Evolutionary conservation across 1,140 invertebrate genomes (phyloP).

Genomic region (Lasaia peninsularis): DNA sequence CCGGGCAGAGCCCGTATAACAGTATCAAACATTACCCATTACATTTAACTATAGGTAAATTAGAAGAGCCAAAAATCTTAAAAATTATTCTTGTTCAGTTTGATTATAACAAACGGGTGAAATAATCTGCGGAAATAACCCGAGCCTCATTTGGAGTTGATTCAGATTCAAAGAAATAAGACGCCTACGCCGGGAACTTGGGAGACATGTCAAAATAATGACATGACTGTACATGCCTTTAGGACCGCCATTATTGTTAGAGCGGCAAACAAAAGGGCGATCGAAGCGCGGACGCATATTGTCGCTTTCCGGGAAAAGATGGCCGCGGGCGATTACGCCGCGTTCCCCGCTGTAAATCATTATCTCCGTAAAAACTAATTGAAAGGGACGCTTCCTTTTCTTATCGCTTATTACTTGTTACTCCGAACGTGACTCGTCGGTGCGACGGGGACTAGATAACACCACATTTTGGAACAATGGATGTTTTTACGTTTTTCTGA

Average conservation of each 20-base stretch:
- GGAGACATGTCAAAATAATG: not conserved
- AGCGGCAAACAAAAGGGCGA: constrained; percentile 34
- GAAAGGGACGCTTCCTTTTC: constrained; percentile 46
- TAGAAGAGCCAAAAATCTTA: too few relatives aligned
- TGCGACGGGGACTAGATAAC: constrained; percentile 23
- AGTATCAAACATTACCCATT: too few relatives aligned
- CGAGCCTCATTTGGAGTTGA: too few relatives aligned
- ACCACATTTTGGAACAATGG: constrained; percentile 4
- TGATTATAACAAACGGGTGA: too few relatives aligned
- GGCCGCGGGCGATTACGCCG: constrained; percentile 19
- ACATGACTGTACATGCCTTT: constrained; percentile 8
- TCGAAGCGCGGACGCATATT: constrained; percentile 39
- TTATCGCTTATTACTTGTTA: constrained; percentile 41
- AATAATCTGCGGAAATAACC: too few relatives aligned
- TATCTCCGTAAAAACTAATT: constrained; percentile 36
- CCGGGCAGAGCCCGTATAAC: too few relatives aligned
- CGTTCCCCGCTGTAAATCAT: constrained; percentile 33
- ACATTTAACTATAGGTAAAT: too few relatives aligned
- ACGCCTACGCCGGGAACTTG: too few relatives aligned
- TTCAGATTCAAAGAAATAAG: too few relatives aligned
- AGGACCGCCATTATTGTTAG: constrained; percentile 3
- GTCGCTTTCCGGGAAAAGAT: constrained; percentile 47
- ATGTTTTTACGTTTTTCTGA: not conserved
- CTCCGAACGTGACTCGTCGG: constrained; percentile 26
- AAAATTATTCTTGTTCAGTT: too few relatives aligned